Evolutionary conservation across 2,888 invertebrate genomes (phyloP).

Genomic region (Nebria salina): DNA sequence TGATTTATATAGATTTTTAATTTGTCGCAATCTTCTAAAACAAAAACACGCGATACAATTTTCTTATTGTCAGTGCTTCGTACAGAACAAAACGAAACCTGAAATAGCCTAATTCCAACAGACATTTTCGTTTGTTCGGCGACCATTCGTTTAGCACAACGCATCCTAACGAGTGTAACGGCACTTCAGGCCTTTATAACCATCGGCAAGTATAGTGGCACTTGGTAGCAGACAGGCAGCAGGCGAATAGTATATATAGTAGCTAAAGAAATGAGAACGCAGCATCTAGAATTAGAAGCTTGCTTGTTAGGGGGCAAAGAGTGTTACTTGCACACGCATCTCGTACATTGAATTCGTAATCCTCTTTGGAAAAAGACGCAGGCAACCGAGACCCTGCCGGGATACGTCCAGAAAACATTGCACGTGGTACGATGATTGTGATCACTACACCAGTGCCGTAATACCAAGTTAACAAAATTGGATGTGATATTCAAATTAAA

Average conservation of each 20-base stretch:
- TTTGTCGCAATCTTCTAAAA: neutral
- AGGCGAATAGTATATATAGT: neutral
- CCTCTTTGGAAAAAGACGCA: constrained; percentile 36
- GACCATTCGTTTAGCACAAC: constrained; percentile 28
- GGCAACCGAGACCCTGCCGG: constrained; percentile 10
- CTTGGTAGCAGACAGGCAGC: neutral
- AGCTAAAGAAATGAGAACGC: neutral
- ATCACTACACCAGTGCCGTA: too few relatives aligned
- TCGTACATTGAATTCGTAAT: constrained; percentile 33
- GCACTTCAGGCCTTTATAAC: neutral
- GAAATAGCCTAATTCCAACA: constrained; percentile 32
- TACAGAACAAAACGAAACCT: neutral
- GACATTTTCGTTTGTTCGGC: constrained; percentile 19
- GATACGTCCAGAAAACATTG: constrained; percentile 14
- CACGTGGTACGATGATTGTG: neutral
- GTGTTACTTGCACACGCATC: constrained; percentile 34
- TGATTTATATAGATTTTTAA: neutral
- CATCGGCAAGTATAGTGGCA: neutral
- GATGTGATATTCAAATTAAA: too few relatives aligned
- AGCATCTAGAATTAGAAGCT: neutral
- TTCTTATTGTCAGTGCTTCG: neutral
- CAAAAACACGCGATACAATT: neutral
- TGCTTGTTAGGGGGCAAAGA: neutral
- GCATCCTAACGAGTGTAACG: constrained; percentile 36
- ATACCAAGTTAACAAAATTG: too few relatives aligned